A percentile compares a stretch with the other conserved stretches of the same genome.
Evolutionary conservation across 2,113 vertebrate species (phyloP).

Genomic region (Bujurquina vittata): DNA sequence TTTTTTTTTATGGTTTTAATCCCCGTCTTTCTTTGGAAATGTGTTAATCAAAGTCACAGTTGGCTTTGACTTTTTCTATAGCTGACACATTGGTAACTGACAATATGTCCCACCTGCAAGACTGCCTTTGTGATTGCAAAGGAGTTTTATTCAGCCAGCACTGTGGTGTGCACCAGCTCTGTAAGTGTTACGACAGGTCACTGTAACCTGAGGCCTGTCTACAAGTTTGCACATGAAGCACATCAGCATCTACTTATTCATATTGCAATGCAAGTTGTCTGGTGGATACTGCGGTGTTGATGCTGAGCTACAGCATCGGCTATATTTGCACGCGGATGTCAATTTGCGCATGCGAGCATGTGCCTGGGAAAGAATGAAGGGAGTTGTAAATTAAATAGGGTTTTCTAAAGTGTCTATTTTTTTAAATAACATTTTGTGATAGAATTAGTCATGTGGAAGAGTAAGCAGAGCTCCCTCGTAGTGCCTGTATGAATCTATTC

Average conservation of each 20-base stretch:
- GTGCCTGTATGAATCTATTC: conserved; percentile 86
- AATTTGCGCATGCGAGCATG: neutral
- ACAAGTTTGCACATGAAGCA: neutral
- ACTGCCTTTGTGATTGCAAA: neutral
- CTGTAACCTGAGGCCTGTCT: neutral
- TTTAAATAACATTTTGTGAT: conserved; percentile 80
- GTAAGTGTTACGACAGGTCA: neutral
- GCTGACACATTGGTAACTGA: neutral
- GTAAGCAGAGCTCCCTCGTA: conserved; percentile 79
- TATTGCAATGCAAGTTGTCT: neutral
- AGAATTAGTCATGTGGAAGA: conserved; percentile 85
- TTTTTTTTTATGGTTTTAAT: neutral
- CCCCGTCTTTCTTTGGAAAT: neutral
- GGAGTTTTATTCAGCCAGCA: neutral
- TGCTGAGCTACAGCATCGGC: conserved; percentile 5
- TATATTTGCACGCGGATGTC: conserved; percentile 16
- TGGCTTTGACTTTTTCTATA: neutral
- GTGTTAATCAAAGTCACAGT: neutral
- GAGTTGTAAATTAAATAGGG: conserved; percentile 69
- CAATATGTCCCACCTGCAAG: neutral
- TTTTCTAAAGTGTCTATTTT: conserved; percentile 72
- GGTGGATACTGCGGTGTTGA: neutral
- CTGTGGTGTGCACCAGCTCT: neutral
- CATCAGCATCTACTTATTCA: neutral
- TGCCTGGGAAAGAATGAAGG: neutral